Evolutionary conservation across 1,140 invertebrate species (phyloP), one percentile per base, ranked within the genome.

Genomic region (Rhyacophila brunnea): DNA sequence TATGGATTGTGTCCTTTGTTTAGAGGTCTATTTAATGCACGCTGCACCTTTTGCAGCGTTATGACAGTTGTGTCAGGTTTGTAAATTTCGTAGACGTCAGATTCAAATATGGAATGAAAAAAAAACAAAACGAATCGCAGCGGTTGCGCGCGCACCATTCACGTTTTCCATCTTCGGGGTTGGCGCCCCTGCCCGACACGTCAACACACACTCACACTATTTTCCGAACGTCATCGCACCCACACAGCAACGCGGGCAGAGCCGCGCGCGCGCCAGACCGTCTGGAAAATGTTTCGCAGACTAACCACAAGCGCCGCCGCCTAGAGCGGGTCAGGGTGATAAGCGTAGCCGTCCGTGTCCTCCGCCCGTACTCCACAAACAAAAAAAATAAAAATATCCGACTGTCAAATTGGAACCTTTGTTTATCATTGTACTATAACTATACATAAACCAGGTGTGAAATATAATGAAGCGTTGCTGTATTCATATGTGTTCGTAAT

Each of bases 251-350:
- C 20, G 53, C 40, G 14, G 11, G 9, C 18, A 19, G 14, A 13
- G 42, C 6, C 38, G 38, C 10, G 38, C 55, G 20, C 14, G 19
- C 35, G 19, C 42, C 56, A 23, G 47, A 36, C 56, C 20, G 9
- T 20, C 44, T 6, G 53, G 23, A 28, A 28, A 28, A 28, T 28
- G 23, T 28, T 28, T 28, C 23, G 23, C 23, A 28, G 23, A 28
- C 23, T 28, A 28, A 50, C 19, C 60, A 20, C 36, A 57, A 50
- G 40, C 36, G 48, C 23, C 50, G 6, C 43, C 60, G 60, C 51
- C 55, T 50, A 34, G 60, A 47, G 60, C 60, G 55, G 60, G 60
- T 62, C 60, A 62, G 49, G 60, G 40, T 38, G 23, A n/a, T 43
- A 9, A 46, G 40, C 6, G 17, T 20, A 44, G 43, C n/a, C 44